phyloP scores from a whole-genome alignment of 2,797 vertebrate genomes.

The Notolabrus celidotus region DNA sequence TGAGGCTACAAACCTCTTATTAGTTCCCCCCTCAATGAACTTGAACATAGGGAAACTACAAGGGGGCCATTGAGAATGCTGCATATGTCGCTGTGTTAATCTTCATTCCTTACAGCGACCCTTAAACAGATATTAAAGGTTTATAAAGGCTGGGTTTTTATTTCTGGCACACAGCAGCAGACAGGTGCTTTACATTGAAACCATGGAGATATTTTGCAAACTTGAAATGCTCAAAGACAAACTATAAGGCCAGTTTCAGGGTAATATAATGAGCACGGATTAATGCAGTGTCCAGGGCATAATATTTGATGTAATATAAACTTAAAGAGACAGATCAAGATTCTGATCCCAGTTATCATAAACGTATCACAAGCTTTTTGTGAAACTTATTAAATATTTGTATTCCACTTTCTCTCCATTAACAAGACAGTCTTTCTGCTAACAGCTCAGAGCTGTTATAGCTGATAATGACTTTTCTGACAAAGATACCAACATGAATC shows the following conservation, averaged over 20 bases:
- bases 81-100: conserved; percentile 38
- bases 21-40: conserved; percentile 49
- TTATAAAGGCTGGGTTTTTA: conserved; percentile 22
- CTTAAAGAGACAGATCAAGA: conserved; percentile 11
- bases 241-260: neutral
- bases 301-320: neutral
- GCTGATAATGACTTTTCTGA: conserved; percentile 41
- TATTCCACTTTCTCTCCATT: conserved; percentile 54
- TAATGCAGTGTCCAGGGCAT: neutral
- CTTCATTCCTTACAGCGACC: conserved; percentile 21
- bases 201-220: neutral
- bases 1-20: conserved; percentile 49
- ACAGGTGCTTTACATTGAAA: neutral
- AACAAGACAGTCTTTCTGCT: conserved; percentile 20
- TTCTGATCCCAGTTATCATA: neutral
- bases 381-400: conserved; percentile 27
- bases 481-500: conserved; percentile 52
- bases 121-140: conserved; percentile 34
- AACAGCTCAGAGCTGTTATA: conserved; percentile 26
- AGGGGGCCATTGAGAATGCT: conserved; percentile 5
- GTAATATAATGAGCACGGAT: neutral
- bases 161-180: conserved; percentile 12
- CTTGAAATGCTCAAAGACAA: conserved; percentile 7
- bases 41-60: conserved; percentile 17
- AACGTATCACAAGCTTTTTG: neutral